These are phyloP conservation scores for Agonum fuliginosum DNA, from an alignment of 2,888 invertebrate species.

Conservation along the genomic window DNA sequence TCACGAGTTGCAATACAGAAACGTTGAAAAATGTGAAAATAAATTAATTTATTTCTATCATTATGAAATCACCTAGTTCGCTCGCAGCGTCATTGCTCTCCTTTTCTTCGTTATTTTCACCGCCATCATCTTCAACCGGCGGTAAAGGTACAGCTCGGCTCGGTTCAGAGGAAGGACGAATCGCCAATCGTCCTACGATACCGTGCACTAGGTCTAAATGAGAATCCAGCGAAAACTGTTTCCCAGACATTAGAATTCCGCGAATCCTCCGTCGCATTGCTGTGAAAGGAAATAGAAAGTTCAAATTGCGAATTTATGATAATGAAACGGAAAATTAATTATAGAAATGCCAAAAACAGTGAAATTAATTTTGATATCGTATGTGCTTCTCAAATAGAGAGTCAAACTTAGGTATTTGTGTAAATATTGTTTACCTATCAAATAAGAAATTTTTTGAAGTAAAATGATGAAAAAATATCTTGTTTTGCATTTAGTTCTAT, in stretches of 20 bases:
- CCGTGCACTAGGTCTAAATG: slow-evolving; percentile 92
- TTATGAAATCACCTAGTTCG: slow-evolving; percentile 54
- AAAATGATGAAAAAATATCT: too few species aligned
- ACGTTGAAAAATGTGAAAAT: too few species aligned
- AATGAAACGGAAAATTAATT: slow-evolving; percentile 4
- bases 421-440: too few species aligned
- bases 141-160: slow-evolving; percentile 64
- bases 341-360: slow-evolving; percentile 5
- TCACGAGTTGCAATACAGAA: too few species aligned
- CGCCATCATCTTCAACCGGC: slow-evolving; percentile 67
- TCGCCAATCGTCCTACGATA: slow-evolving; percentile 74
- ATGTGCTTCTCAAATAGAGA: slow-evolving; percentile 19
- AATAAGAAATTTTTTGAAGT: too few species aligned
- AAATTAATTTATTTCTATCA: neutral
- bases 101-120: slow-evolving; percentile 64
- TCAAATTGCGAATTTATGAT: too few species aligned
- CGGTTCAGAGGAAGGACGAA: slow-evolving; percentile 65
- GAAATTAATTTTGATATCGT: neutral
- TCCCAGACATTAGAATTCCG: slow-evolving; percentile 92
- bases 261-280: slow-evolving; percentile 90
- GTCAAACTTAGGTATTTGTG: too few species aligned
- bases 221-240: slow-evolving; percentile 93
- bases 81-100: slow-evolving; percentile 64
- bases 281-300: slow-evolving; percentile 67
- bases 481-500: too few species aligned